phyloP scores from a whole-genome alignment of 2,797 vertebrate genomes.

The Catharus ustulatus region DNA sequence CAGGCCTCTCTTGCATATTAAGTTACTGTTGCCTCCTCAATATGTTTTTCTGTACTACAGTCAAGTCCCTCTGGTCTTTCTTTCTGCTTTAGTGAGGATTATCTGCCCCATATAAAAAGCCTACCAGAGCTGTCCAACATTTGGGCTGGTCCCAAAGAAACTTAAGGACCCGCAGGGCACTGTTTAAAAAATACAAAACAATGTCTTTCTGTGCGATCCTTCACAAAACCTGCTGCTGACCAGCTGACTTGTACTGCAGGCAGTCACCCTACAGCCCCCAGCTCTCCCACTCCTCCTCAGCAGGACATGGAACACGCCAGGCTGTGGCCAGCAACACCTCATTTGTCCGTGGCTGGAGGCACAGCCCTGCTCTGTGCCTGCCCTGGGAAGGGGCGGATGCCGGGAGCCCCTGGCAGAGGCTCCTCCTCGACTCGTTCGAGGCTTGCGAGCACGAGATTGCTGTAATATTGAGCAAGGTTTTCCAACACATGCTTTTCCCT shows the following conservation, averaged over 20 bases:
- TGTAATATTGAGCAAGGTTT: constrained; percentile 77
- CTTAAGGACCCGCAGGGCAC: neutral
- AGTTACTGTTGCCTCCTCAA: constrained; percentile 42
- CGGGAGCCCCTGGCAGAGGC: constrained; percentile 62
- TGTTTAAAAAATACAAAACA: neutral
- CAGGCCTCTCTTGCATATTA: constrained; percentile 43
- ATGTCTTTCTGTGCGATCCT: neutral
- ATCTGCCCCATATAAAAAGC: neutral
- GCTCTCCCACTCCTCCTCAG: neutral
- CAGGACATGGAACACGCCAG: fast-evolving
- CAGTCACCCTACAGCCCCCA: neutral
- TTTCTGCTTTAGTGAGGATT: neutral
- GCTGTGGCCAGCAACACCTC: constrained; percentile 17
- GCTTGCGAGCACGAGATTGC: constrained; percentile 75
- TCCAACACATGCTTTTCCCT: constrained; percentile 80
- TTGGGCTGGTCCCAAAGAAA: neutral
- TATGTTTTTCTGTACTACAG: constrained; percentile 16
- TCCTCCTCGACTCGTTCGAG: constrained; percentile 58
- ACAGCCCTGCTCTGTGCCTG: neutral
- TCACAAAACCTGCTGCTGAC: neutral
- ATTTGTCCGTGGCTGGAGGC: neutral
- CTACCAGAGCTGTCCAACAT: constrained; percentile 23
- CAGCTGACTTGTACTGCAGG: neutral
- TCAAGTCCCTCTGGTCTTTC: neutral
- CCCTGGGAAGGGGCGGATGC: constrained; percentile 8